A percentile compares a stretch with the other conserved stretches of the same genome.
Evolutionary conservation across 2,113 vertebrate genomes (phyloP).

Genomic region (Cottus gobio): DNA sequence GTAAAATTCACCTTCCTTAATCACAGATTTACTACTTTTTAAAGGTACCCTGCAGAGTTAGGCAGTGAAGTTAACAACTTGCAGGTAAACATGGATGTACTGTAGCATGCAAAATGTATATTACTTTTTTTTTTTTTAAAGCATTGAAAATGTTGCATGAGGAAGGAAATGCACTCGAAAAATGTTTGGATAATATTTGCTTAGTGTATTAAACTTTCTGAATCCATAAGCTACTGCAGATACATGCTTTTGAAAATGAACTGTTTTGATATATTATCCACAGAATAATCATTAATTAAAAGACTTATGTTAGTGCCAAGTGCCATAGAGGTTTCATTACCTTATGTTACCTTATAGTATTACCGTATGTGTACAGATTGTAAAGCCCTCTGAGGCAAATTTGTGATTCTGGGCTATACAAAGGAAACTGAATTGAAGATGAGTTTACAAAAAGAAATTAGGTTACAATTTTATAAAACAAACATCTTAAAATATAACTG

Average conservation of each 20-base stretch:
- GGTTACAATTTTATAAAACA: not conserved
- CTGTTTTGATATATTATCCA: not conserved
- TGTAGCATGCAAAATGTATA: not conserved
- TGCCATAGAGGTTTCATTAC: not conserved
- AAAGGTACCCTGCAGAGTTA: not conserved
- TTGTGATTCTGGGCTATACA: too few relatives aligned
- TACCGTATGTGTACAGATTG: too few relatives aligned
- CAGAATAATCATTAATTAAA: too few relatives aligned
- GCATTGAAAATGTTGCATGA: not conserved
- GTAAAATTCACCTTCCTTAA: too few relatives aligned
- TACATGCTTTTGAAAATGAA: not conserved
- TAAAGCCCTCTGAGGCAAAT: too few relatives aligned
- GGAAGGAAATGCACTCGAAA: not conserved
- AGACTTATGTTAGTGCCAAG: not conserved
- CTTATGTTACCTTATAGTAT: too few relatives aligned
- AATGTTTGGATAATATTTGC: too few relatives aligned
- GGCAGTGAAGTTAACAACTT: too few relatives aligned
- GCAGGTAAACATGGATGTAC: too few relatives aligned
- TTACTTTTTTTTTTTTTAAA: not conserved
- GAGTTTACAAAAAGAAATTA: not conserved
- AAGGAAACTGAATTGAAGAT: not conserved
- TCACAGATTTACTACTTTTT: not conserved
- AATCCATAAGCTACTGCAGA: not conserved
- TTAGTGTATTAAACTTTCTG: not conserved
- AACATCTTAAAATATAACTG: not conserved